Evolutionary conservation across 2,113 vertebrate species (phyloP).

Genomic region (Syrmaticus mikado): DNA sequence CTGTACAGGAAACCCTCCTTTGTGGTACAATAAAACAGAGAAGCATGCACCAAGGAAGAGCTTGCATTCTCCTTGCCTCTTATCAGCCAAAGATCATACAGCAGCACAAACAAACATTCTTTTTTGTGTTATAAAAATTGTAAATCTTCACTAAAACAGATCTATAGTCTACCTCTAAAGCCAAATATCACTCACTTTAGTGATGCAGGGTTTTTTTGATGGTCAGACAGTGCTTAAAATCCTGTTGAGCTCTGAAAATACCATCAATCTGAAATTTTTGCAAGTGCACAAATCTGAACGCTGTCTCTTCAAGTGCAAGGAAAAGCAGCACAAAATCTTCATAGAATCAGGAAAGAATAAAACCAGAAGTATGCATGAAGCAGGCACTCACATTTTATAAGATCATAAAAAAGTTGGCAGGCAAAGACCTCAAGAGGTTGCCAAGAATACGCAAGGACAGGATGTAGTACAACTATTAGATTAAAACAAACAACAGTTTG

Average conservation of each 20-base stretch:
- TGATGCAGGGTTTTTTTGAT: not conserved
- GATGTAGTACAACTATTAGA: not conserved
- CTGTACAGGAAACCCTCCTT: not conserved
- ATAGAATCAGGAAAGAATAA: not conserved
- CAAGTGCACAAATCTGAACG: not conserved
- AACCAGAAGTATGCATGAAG: not conserved
- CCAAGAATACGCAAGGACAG: not conserved
- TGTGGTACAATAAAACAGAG: not conserved
- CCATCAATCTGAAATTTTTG: not conserved
- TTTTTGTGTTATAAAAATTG: not conserved
- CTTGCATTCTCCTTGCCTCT: not conserved
- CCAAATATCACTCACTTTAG: not conserved
- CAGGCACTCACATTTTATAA: not conserved
- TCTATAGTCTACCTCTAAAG: not conserved
- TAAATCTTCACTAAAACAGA: not conserved
- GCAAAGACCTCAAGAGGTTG: not conserved
- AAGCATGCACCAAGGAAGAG: not conserved
- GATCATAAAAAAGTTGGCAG: not conserved
- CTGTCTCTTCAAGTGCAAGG: not conserved
- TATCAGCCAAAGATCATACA: not conserved
- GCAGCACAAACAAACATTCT: not conserved
- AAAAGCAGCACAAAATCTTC: not conserved
- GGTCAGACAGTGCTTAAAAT: not conserved
- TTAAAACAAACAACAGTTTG: not conserved
- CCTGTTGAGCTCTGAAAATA: not conserved